Percentiles rank a stretch among this genome's conserved stretches.
These are phyloP conservation scores for Papilio elwesi DNA, from an alignment of 2,888 invertebrate species.

Conservation along the genomic window DNA sequence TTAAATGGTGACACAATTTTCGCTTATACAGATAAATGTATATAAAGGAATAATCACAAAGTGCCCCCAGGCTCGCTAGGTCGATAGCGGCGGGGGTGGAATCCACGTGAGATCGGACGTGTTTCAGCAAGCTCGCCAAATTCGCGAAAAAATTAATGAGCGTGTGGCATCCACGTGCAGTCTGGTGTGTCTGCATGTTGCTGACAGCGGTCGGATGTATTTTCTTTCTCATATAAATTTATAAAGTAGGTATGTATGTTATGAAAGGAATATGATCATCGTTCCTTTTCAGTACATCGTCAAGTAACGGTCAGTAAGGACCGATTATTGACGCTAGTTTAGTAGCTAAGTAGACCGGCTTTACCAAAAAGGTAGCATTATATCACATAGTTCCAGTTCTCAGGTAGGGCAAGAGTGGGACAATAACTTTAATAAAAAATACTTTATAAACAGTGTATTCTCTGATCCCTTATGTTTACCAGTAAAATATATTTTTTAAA, in stretches of 20 bases:
- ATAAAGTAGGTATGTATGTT: no score
- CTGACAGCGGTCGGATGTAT: not conserved
- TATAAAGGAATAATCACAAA: conserved; percentile 8
- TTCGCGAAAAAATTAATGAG: conserved; percentile 12
- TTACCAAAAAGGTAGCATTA: no score
- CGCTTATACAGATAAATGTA: not conserved
- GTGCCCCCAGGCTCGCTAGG: conserved; percentile 1
- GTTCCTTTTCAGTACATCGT: no score
- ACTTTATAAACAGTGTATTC: no score
- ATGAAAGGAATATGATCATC: no score
- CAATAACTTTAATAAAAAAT: no score
- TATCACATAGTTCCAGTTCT: no score
- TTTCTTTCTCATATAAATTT: not conserved
- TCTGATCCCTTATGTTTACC: no score
- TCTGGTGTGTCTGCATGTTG: not conserved
- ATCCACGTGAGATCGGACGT: conserved; percentile 6
- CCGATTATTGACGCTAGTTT: no score
- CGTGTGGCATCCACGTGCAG: not conserved
- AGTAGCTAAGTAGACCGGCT: no score
- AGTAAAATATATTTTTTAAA: not conserved
- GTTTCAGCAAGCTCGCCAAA: not conserved
- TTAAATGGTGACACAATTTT: not conserved
- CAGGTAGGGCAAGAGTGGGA: no score
- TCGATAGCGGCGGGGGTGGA: conserved; percentile 4
- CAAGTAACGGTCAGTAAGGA: no score